These are phyloP conservation scores for Alosa sapidissima DNA, from an alignment of 2,797 vertebrate species.

Conservation along the genomic window DNA sequence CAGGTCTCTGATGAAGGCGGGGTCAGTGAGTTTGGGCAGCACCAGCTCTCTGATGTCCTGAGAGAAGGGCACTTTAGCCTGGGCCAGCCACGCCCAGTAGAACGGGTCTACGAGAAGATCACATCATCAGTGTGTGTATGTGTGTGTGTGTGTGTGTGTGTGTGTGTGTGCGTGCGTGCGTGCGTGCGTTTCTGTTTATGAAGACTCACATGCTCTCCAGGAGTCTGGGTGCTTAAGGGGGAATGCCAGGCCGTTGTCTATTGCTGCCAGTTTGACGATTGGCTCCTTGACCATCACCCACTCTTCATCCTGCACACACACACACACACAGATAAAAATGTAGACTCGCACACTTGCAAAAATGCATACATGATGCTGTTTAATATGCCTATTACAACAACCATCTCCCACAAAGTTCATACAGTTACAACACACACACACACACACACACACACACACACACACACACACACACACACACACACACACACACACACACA, in stretches of 20 bases:
- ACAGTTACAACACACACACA: background rate
- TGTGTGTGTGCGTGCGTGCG: background rate
- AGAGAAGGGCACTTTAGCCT: constrained; percentile 94
- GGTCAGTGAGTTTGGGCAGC: constrained; percentile 91
- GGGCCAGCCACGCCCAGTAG: constrained; percentile 98
- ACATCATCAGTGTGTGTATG: constrained; percentile 82
- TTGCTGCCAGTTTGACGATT: constrained; percentile 92
- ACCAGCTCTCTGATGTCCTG: constrained; percentile 93
- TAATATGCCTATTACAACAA: no score
- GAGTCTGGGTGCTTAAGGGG: constrained; percentile 98
- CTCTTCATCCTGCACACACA: constrained; percentile 82
- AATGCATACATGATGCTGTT: no score
- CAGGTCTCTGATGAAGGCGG: constrained; percentile 95
- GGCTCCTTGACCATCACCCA: constrained; percentile 93
- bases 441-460: background rate
- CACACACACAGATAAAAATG: background rate
- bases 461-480: background rate
- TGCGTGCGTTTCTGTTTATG: constrained; percentile 7
- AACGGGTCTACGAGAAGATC: constrained; percentile 84
- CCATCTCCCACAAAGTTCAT: no score
- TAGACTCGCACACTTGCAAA: no score
- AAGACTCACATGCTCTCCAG: constrained; percentile 94
- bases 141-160: constrained; percentile 63
- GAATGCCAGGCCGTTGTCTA: constrained; percentile 97
- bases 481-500: background rate